Conservation (phyloP, 2,113 vertebrate species). For the Ptilonorhynchus violaceus region DNA sequence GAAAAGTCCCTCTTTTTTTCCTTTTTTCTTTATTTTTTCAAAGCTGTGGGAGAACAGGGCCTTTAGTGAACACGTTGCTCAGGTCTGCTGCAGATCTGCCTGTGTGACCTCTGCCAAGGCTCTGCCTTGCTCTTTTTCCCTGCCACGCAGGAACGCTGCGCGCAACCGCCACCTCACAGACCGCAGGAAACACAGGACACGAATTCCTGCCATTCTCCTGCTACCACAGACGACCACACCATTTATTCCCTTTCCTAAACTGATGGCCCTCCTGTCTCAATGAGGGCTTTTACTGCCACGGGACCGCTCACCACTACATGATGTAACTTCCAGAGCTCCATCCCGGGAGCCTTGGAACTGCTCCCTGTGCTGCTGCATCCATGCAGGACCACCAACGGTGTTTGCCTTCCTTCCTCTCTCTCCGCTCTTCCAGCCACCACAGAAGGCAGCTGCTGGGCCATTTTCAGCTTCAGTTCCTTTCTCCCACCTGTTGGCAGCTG, state of each 20-base stretch:
- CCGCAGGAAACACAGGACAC: neutral
- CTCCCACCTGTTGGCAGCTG: neutral
- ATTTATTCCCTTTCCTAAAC: neutral
- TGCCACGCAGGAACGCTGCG: fast-evolving
- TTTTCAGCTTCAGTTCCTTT: neutral
- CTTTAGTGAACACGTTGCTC: neutral
- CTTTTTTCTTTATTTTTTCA: neutral
- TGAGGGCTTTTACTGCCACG: neutral
- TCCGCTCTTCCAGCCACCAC: neutral
- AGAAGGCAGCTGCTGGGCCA: neutral
- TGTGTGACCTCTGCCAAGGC: neutral
- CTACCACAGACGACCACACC: fast-evolving
- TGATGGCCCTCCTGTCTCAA: neutral
- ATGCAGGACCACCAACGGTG: neutral
- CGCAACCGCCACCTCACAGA: neutral
- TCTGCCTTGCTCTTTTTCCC: neutral
- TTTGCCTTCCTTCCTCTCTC: neutral
- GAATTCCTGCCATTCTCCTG: neutral
- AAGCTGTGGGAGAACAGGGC: neutral
- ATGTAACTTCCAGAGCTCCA: neutral
- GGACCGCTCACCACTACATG: neutral
- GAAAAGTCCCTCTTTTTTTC: fast-evolving
- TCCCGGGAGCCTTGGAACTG: neutral
- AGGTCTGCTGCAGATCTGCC: neutral
- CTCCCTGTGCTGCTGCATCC: neutral